Base-by-base conservation (phyloP, 2,888 invertebrate genomes). In the Drosophila sordidapex region DNA sequence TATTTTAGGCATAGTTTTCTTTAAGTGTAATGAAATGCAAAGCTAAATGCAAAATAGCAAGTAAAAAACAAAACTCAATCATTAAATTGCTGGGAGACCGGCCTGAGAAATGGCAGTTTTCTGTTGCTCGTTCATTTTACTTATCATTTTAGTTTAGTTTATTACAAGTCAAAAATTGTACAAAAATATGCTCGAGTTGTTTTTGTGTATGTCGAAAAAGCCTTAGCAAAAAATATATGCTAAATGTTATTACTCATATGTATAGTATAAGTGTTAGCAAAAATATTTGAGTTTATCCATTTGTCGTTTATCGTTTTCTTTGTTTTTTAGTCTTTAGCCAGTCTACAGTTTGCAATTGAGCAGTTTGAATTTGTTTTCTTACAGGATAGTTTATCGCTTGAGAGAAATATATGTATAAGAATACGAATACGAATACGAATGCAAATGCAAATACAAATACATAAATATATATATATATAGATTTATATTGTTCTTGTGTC, bases 401-500 rank as follows among this genome's bases (percentile, higher is more conserved):
- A 78, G 81, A 73, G 68, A 78, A 54, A 29, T 56, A 25, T 46
- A 40, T 66, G 62, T 35, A 57, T 66, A 70, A 36, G 43, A 54
- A 76, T 75, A 59, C 48, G 49, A 27, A 76, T 75, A 59, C 48
- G 49, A 27, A 57, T 68, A 58, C 27, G 29, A 29, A 29, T 29
- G 7, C 57, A 69, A 43, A 49, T 57, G 67, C 52, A 68, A 52
- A 58, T 58, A 31, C 49, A 66, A 72, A 59, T 81, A 69, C 70
- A 68, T 43, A 70, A 49, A 56, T 54, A 46, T 48, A 69, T 46
- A 43, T 81, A 69, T 70, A 71, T 75, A 68, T 70, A 71, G 69
- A 62, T 72, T 63, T 66, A 81, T 90, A 87, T 87, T 90, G 89
- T 89, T 87, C 74, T 79, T 90, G 88, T 89, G 89, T 90, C 87